Percentiles rank a stretch among this genome's conserved stretches.
These are phyloP conservation scores for Chiroxiphia lanceolata DNA, from an alignment of 2,797 vertebrate species.

Conservation along the genomic window DNA sequence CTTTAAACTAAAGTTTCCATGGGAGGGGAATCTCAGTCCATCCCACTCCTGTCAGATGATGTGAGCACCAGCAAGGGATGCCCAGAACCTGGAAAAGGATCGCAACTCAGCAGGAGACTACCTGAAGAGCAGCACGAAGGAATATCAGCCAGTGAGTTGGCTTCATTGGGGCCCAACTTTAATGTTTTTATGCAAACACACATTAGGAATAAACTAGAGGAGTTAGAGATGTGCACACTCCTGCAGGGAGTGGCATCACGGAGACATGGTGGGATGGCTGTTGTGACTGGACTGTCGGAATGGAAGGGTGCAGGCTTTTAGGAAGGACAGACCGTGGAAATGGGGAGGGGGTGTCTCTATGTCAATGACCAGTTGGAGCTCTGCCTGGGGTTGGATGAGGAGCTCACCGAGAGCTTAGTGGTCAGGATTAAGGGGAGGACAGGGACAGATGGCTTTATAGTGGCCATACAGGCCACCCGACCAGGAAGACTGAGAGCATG, in stretches of 20 bases:
- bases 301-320: neutral
- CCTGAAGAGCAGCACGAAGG: neutral
- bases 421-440: neutral
- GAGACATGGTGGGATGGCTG: neutral
- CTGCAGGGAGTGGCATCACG: neutral
- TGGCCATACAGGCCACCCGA: neutral
- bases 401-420: neutral
- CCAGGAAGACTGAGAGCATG: neutral
- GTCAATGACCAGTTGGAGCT: neutral
- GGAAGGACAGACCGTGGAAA: neutral
- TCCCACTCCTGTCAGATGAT: neutral
- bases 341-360: neutral
- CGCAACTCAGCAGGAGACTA: neutral
- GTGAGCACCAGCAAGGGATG: neutral
- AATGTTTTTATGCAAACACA: neutral
- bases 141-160: neutral
- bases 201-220: neutral
- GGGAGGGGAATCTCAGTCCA: neutral
- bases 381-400: neutral
- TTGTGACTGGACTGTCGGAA: neutral
- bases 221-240: neutral
- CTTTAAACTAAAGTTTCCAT: neutral
- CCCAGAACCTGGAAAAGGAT: neutral
- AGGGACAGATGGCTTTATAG: neutral
- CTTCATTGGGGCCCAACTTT: neutral